A percentile compares a stretch with the other conserved stretches of the same genome.
phyloP scores from a whole-genome alignment of 1,140 invertebrate species.

The Conus betulinus region DNA sequence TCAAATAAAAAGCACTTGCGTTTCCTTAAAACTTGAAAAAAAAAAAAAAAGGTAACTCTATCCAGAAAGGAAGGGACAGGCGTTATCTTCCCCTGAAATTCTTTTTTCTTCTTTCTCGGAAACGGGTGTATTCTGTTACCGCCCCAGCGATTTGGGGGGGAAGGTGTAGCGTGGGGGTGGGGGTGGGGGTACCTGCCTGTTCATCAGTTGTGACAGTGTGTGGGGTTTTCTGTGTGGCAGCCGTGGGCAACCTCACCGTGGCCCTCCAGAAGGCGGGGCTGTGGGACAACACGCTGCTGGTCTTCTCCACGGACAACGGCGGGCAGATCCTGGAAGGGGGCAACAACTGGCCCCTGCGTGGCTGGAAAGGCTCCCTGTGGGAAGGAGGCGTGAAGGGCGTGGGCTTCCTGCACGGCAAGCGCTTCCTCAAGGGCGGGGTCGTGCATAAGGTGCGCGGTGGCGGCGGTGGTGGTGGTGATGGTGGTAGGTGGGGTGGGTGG shows the following conservation, averaged over 20 bases:
- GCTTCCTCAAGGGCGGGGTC: constrained; percentile 51
- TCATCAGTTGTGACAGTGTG: too few relatives aligned
- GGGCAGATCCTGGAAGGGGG: constrained; percentile 72
- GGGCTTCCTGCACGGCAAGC: constrained; percentile 58
- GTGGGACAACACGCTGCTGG: constrained; percentile 72
- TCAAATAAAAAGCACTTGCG: too few relatives aligned
- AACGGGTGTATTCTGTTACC: too few relatives aligned
- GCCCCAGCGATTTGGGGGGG: too few relatives aligned
- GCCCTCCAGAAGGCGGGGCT: constrained; percentile 61
- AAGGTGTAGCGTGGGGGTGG: too few relatives aligned
- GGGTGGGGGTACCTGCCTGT: too few relatives aligned
- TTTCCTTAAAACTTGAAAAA: too few relatives aligned
- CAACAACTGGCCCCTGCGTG: constrained; percentile 77
- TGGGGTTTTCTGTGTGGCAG: not conserved
- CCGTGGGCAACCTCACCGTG: not conserved
- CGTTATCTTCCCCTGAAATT: too few relatives aligned
- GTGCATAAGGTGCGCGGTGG: constrained; percentile 43
- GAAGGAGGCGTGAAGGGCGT: constrained; percentile 75
- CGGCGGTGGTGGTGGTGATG: constrained; percentile 48
- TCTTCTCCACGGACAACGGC: constrained; percentile 73
- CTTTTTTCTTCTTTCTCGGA: too few relatives aligned
- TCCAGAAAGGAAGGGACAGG: too few relatives aligned
- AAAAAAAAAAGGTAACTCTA: too few relatives aligned
- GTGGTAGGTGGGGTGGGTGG: constrained; percentile 33
- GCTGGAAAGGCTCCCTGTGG: constrained; percentile 77